These are phyloP conservation scores for Drosophila phalerata DNA, from an alignment of 2,888 invertebrate genomes.

Conservation along the genomic window DNA sequence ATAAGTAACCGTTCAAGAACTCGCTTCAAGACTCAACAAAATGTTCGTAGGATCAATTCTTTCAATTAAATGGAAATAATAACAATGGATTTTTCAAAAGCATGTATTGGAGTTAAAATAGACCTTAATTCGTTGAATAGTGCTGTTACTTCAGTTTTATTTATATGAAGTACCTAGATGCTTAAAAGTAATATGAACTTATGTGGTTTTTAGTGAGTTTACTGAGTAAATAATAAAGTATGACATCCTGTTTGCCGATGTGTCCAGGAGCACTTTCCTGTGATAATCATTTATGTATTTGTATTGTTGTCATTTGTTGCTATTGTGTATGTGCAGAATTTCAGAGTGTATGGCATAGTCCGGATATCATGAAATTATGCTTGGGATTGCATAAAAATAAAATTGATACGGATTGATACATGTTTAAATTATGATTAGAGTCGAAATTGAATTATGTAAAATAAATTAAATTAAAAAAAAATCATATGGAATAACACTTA, in stretches of 20 bases:
- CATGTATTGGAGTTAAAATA: no score
- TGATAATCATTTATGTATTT: slow-evolving; percentile 59
- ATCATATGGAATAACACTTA: background rate
- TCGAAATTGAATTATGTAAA: background rate
- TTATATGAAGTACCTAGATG: no score
- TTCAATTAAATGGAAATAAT: no score
- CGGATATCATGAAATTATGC: slow-evolving; percentile 41
- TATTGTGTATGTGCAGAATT: slow-evolving; percentile 32
- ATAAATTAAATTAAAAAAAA: background rate
- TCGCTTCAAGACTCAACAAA: no score
- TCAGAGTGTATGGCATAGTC: slow-evolving; percentile 4
- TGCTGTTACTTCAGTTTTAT: no score
- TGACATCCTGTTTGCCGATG: slow-evolving; percentile 19
- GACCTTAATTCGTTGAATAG: no score
- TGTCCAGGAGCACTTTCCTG: slow-evolving; percentile 25
- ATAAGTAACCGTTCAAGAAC: no score
- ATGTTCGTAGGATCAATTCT: no score
- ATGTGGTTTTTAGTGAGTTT: slow-evolving; percentile 5
- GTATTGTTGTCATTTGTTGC: slow-evolving; percentile 48
- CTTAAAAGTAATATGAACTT: slow-evolving; percentile 26
- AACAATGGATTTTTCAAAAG: no score
- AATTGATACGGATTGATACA: background rate
- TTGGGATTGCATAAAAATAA: slow-evolving; percentile 34
- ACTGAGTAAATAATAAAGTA: slow-evolving; percentile 18
- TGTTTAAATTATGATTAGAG: slow-evolving; percentile 26